These are phyloP conservation scores for Stichopus horrens DNA, from an alignment of 53 echinoderm and acorn worm species.

Conservation along the genomic window DNA sequence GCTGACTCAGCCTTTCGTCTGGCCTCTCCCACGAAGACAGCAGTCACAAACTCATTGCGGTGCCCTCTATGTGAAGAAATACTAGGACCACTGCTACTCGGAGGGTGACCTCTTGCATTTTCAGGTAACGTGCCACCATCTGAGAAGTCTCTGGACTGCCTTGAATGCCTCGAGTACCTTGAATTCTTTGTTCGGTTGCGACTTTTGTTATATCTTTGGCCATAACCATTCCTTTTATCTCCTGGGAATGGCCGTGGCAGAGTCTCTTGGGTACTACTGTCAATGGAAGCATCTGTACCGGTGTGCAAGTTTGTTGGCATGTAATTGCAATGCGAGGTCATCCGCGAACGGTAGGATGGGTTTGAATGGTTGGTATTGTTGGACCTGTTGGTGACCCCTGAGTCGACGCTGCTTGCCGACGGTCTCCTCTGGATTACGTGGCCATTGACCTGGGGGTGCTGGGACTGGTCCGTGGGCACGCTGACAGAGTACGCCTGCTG, in stretches of 20 bases:
- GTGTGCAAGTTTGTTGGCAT: conserved; percentile 90
- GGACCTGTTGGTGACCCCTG: conserved; percentile 77
- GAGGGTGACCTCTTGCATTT: neutral
- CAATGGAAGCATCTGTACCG: conserved; percentile 83
- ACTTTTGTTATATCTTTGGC: conserved; percentile 79
- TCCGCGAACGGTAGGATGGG: conserved; percentile 79
- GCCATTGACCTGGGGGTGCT: conserved; percentile 69
- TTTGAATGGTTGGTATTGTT: conserved; percentile 93
- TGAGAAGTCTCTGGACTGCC: conserved; percentile 60
- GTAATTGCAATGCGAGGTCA: conserved; percentile 91
- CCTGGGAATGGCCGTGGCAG: conserved; percentile 65
- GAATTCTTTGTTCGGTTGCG: conserved; percentile 74
- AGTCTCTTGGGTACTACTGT: conserved; percentile 88
- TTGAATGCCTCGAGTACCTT: conserved; percentile 79
- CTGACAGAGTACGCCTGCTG: conserved; percentile 76
- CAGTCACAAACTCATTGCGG: conserved; percentile 36
- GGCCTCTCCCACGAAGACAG: conserved; percentile 31
- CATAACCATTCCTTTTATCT: conserved; percentile 63
- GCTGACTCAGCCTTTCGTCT: conserved; percentile 10
- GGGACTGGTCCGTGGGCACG: conserved; percentile 58
- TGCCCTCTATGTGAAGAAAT: conserved; percentile 13
- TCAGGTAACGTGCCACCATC: conserved; percentile 46
- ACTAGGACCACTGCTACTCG: conserved; percentile 30
- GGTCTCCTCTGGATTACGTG: conserved; percentile 86
- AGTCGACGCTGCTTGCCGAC: conserved; percentile 89